These are phyloP conservation scores for Stichodactyla helianthus DNA, from an alignment of 64 coral and sea anemone species.

Conservation along the genomic window DNA sequence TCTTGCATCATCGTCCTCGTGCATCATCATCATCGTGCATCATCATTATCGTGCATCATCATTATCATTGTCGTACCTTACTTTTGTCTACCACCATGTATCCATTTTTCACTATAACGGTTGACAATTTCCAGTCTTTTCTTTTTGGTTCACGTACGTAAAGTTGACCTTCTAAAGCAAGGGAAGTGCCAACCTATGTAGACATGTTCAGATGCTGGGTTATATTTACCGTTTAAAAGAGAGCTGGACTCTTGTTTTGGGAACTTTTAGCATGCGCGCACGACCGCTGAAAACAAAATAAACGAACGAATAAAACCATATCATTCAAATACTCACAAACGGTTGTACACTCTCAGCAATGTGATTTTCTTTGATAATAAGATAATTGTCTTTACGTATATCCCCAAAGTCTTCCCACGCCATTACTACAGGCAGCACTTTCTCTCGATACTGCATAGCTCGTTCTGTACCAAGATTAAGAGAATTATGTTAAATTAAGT, in stretches of 20 bases:
- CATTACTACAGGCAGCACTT: constrained; percentile 41
- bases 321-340: constrained; percentile 16
- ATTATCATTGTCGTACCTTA: not conserved
- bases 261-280: too few relatives aligned
- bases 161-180: constrained; percentile 36
- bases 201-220: not conserved
- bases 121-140: constrained; percentile 49
- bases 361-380: constrained; percentile 58
- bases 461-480: constrained; percentile 23
- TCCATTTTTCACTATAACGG: constrained; percentile 49
- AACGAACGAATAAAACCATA: not conserved
- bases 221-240: too few relatives aligned
- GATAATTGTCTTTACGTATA: constrained; percentile 36
- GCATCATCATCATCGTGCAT: too few relatives aligned
- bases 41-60: too few relatives aligned
- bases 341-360: constrained; percentile 48
- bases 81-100: constrained; percentile 42
- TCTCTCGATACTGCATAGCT: constrained; percentile 54
- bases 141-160: constrained; percentile 52
- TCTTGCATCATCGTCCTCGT: too few relatives aligned
- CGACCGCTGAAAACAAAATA: too few relatives aligned
- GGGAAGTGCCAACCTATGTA: constrained; percentile 32
- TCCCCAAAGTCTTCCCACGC: constrained; percentile 20
- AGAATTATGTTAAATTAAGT: not conserved
- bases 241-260: too few relatives aligned